A percentile compares a stretch with the other conserved stretches of the same genome.
Evolutionary conservation across 2,113 vertebrate species (phyloP).

Genomic region (Elaphurus davidianus): DNA sequence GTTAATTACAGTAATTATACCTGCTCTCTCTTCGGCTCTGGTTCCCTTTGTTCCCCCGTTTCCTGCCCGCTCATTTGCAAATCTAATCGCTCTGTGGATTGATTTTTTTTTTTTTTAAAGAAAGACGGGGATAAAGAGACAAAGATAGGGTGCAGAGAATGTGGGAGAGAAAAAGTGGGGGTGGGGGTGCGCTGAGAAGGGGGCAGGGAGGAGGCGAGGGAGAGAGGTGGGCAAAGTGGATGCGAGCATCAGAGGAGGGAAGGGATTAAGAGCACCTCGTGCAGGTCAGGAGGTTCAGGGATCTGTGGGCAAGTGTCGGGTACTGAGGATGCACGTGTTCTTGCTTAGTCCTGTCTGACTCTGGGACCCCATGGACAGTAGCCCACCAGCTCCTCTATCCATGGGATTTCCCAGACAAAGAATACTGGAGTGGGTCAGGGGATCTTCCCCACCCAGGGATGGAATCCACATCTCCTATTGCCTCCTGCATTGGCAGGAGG

Average conservation of each 20-base stretch:
- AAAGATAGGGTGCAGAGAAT: slow-evolving; percentile 70
- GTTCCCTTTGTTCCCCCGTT: slow-evolving; percentile 84
- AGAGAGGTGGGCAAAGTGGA: not conserved
- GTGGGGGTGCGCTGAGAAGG: slow-evolving; percentile 11
- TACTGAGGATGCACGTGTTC: not conserved
- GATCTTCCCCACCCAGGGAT: not conserved
- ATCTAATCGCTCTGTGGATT: slow-evolving; percentile 79
- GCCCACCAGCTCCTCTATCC: not conserved
- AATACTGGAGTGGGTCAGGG: not conserved
- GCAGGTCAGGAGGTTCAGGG: not conserved
- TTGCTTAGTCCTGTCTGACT: not conserved
- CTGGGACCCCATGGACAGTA: not conserved
- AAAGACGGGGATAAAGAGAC: slow-evolving; percentile 60
- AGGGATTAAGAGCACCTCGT: not conserved
- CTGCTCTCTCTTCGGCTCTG: slow-evolving; percentile 80
- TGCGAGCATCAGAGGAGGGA: not conserved
- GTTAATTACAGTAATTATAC: slow-evolving; percentile 89
- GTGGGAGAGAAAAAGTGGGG: slow-evolving; percentile 53
- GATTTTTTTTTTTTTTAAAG: slow-evolving; percentile 67
- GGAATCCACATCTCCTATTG: not conserved
- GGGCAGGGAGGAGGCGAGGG: not conserved
- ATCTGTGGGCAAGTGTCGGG: not conserved
- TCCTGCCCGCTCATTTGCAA: slow-evolving; percentile 86
- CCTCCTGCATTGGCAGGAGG: not conserved
- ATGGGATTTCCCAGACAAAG: not conserved